phyloP scores from a whole-genome alignment of 2,888 invertebrate genomes.

The Lithophane semibrunnea region DNA sequence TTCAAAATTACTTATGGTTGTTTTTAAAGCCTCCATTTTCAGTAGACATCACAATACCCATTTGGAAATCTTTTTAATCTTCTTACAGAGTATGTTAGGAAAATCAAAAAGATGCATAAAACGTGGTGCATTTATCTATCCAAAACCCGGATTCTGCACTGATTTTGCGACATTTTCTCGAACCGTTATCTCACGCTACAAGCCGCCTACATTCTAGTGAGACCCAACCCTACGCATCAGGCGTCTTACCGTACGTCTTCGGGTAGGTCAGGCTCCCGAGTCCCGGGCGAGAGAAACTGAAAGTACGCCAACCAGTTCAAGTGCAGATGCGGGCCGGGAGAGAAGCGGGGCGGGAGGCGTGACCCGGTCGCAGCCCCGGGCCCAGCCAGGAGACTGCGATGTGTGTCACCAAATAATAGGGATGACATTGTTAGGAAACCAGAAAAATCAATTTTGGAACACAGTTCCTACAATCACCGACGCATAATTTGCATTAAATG shows the following conservation, averaged over 20 bases:
- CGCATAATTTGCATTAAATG: not conserved
- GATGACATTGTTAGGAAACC: constrained; percentile 31
- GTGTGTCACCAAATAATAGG: constrained; percentile 60
- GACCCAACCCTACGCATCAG: constrained; percentile 22
- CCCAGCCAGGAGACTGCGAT: constrained; percentile 56
- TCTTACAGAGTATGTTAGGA: not conserved
- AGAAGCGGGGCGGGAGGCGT: constrained; percentile 60
- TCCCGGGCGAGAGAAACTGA: constrained; percentile 82
- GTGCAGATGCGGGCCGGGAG: constrained; percentile 74
- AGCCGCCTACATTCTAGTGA: constrained; percentile 5
- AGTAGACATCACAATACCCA: no score
- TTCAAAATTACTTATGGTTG: not conserved
- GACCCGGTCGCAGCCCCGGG: constrained; percentile 79
- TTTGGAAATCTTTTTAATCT: not conserved
- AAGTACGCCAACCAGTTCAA: constrained; percentile 86
- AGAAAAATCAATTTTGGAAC: constrained; percentile 6
- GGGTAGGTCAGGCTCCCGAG: constrained; percentile 82
- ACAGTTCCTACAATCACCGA: not conserved
- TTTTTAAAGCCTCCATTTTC: not conserved
- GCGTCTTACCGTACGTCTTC: constrained; percentile 68
- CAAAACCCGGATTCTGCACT: not conserved
- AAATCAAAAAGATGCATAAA: not conserved
- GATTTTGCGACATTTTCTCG: not conserved
- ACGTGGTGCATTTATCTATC: not conserved
- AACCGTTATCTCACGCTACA: not conserved